phyloP scores from a whole-genome alignment of 2,797 vertebrate genomes.

The Malurus leucopterus region DNA sequence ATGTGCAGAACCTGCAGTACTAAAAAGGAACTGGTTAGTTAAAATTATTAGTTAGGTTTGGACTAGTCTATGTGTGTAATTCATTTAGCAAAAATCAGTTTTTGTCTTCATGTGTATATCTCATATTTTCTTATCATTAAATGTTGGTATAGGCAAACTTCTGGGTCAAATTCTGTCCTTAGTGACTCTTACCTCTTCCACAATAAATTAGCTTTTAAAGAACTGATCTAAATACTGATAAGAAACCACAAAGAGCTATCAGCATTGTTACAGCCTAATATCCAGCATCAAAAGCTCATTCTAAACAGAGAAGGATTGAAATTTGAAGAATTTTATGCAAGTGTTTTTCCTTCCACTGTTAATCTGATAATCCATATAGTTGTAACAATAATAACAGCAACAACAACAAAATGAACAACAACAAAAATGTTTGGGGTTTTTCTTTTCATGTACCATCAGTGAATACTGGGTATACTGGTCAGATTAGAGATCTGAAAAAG shows the following conservation, averaged over 20 bases:
- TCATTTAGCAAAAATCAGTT: not conserved
- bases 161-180: not conserved
- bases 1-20: not conserved
- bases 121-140: not conserved
- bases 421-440: no score
- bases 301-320: not conserved
- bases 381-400: not conserved
- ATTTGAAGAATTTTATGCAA: not conserved
- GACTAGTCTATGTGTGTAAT: not conserved
- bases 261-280: not conserved
- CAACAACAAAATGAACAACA: not conserved
- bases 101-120: not conserved
- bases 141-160: not conserved
- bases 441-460: not conserved
- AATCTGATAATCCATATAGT: not conserved
- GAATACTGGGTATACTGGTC: not conserved
- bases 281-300: not conserved
- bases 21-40: not conserved
- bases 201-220: not conserved
- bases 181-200: not conserved
- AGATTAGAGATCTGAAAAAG: not conserved
- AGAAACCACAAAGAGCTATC: not conserved
- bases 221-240: not conserved
- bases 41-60: not conserved
- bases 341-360: not conserved